Evolutionary conservation across 2,888 invertebrate species (phyloP).

Genomic region (Cecidostiba fungosa): DNA sequence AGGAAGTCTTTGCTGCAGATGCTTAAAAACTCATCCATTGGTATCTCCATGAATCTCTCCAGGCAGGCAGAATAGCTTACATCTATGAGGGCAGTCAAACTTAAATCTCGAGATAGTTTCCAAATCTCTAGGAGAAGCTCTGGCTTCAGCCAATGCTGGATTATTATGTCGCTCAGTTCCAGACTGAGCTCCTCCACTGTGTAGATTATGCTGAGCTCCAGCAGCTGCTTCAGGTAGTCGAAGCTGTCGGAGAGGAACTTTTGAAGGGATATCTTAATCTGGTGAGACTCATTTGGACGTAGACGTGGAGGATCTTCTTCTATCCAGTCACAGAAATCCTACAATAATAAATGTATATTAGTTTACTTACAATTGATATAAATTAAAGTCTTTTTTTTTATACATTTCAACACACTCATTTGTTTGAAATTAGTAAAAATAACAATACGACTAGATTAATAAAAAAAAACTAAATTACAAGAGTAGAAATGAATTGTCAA

Average conservation of each 20-base stretch:
- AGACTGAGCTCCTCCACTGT: conserved; percentile 69
- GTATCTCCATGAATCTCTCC: conserved; percentile 71
- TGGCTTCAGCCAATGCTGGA: conserved; percentile 68
- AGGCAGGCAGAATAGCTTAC: conserved; percentile 68
- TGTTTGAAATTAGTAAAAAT: no score
- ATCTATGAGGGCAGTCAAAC: conserved; percentile 65
- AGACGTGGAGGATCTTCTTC: conserved; percentile 65
- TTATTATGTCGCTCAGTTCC: conserved; percentile 69
- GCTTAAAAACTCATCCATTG: conserved; percentile 62
- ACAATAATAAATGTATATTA: conserved; percentile 50
- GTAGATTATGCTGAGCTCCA: conserved; percentile 72
- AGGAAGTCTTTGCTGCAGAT: conserved; percentile 66
- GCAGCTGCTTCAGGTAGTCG: conserved; percentile 68
- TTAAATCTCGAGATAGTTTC: conserved; percentile 70
- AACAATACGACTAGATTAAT: no score
- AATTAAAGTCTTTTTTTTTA: not conserved
- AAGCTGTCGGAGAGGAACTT: conserved; percentile 67
- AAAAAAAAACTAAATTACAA: no score
- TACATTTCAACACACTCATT: not conserved
- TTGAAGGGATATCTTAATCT: conserved; percentile 66
- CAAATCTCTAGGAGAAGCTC: conserved; percentile 70
- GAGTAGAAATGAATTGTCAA: no score
- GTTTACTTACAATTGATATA: not conserved
- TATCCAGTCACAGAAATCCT: conserved; percentile 74
- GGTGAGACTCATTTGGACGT: conserved; percentile 58